phyloP scores from a whole-genome alignment of 2,797 vertebrate genomes.

The Megaceryle alcyon region DNA sequence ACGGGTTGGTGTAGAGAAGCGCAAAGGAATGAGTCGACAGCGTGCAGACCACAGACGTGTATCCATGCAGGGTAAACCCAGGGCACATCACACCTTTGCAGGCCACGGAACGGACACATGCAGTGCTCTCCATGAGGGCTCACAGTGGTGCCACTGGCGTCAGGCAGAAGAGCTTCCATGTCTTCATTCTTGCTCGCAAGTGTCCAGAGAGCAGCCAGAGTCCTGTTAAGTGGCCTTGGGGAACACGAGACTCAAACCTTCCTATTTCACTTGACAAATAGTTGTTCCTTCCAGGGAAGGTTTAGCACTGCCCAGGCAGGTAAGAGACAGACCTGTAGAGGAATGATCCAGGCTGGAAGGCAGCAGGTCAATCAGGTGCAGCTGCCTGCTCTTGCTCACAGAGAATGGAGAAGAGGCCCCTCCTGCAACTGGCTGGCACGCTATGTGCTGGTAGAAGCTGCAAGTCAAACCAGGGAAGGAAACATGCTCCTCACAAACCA shows the following conservation, averaged over 20 bases:
- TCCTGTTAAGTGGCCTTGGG: not conserved
- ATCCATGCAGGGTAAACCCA: not conserved
- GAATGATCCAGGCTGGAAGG: conserved; percentile 14
- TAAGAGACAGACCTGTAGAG: conserved; percentile 40
- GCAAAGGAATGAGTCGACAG: not conserved
- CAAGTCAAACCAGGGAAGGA: not conserved
- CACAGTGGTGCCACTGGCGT: not conserved
- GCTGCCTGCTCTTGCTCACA: not conserved
- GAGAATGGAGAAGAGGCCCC: not conserved
- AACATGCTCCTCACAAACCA: not conserved
- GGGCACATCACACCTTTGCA: not conserved
- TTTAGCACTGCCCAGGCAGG: conserved; percentile 35
- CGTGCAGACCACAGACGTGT: not conserved
- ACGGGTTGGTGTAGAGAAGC: not conserved
- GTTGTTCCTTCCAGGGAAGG: conserved; percentile 20
- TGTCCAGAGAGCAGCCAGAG: not conserved
- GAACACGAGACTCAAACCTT: not conserved
- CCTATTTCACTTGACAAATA: conserved; percentile 43
- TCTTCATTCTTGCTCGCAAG: not conserved
- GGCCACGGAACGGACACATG: not conserved
- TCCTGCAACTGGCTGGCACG: not conserved
- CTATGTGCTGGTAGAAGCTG: not conserved
- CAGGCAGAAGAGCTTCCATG: not conserved
- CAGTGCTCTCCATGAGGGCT: not conserved
- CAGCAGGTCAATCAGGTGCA: conserved; percentile 27